Base-by-base conservation (phyloP, 1,140 invertebrate genomes). In the Philotrypesis tridentata region DNA sequence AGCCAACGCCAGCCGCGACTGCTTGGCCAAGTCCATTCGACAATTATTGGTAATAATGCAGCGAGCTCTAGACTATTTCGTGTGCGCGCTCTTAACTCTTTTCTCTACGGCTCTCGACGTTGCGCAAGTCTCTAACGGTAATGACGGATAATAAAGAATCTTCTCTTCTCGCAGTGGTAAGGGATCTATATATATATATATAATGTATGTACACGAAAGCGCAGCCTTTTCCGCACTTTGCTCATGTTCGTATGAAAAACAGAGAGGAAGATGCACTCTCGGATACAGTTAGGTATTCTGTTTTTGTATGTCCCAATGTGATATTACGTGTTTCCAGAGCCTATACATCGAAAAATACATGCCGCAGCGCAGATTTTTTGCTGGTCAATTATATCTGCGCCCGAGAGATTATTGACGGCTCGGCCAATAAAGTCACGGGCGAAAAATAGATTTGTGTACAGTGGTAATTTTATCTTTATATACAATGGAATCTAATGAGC, bases 31-130 rank as follows among this genome's bases (percentile, higher is more conserved):
- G 43, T 40, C 48, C 79, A 21, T 40, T 48, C 21, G n/a, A n/a
- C 65, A 70, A 79, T 79, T 79, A 79, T 79, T 67, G 40, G 55
- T 79, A 79, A 79, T 79, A 70, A 71, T 79, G n/a, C 43, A 21
- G n/a, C 29, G 25, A n/a, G 75, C 37, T 48, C 43, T 6, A 29
- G 60, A 37, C 25, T 31, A 76, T 76, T 76, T 23, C 17, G 33
- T 21, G 61, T 29, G 61, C 23, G 48, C 75, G 74, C 61, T 11
- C 43, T 0, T 17, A 11, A 17, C 43, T 48, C 43, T 48, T 14
- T 48, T 48, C 17, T 48, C 43, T 48, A 48, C 43, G 43, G 12
- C 43, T 48, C 43, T 14, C n/a, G 43, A 48, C 0, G 43, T 14
- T 48, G 17, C 43, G 43, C 43, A 2, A 14, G 14, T 48, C 43